Conservation (phyloP, 2,113 vertebrate genomes). For the Raphicerus campestris region DNA sequence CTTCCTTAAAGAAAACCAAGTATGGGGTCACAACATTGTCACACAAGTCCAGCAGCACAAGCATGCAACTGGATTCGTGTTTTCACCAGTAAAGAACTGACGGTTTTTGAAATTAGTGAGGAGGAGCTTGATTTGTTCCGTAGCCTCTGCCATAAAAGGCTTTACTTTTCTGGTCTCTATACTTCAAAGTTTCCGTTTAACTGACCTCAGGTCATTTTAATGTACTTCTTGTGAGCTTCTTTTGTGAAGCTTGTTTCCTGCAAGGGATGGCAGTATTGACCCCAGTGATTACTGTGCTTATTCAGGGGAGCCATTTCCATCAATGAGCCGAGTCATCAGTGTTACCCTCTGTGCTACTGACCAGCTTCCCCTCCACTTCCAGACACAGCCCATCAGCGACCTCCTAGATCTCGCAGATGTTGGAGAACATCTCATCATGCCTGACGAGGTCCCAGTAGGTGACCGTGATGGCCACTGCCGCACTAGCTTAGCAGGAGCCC, state of each 20-base stretch:
- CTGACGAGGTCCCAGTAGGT: fast-evolving
- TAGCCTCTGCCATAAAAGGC: not conserved
- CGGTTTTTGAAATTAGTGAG: not conserved
- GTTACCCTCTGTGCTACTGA: constrained; percentile 84
- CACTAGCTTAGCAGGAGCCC: not conserved
- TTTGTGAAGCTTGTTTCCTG: not conserved
- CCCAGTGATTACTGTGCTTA: constrained; percentile 73
- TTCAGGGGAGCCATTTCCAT: constrained; percentile 91
- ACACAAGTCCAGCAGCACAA: not conserved
- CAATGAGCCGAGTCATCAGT: constrained; percentile 85
- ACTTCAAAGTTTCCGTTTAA: not conserved
- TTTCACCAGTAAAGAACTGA: not conserved
- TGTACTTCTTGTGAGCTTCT: not conserved
- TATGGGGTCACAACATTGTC: not conserved
- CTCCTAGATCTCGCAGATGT: not conserved
- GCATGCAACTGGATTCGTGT: not conserved
- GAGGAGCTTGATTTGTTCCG: not conserved
- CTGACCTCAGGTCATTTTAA: not conserved
- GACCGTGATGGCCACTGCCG: fast-evolving
- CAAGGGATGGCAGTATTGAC: not conserved
- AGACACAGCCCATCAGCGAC: not conserved
- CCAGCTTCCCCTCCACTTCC: constrained; percentile 72
- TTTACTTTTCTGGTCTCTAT: not conserved
- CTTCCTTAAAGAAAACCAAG: not conserved
- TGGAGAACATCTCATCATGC: not conserved